Evolutionary conservation across 1,140 invertebrate species (phyloP).

Genomic region (Megalonaias nervosa): DNA sequence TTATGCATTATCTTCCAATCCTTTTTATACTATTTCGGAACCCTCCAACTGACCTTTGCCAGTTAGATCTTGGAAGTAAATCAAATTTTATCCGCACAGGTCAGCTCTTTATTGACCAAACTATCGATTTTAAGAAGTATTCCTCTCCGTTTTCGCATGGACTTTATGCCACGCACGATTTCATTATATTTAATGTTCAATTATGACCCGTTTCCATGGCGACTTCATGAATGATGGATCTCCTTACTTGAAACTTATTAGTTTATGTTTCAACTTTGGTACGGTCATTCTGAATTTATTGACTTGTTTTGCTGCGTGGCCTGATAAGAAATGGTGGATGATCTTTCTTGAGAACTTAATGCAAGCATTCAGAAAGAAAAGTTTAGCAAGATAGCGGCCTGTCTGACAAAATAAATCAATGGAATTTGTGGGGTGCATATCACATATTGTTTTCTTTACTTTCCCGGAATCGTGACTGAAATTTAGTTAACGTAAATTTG

Average conservation of each 20-base stretch:
- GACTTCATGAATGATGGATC: conserved; percentile 33
- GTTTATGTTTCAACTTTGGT: conserved; percentile 30
- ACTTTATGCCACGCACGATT: conserved; percentile 35
- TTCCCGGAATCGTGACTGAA: no score
- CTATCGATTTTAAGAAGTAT: conserved; percentile 21
- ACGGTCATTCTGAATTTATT: conserved; percentile 24
- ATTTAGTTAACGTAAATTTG: no score
- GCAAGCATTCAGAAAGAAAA: no score
- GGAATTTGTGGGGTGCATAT: no score
- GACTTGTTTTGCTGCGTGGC: conserved; percentile 13
- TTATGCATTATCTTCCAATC: not conserved
- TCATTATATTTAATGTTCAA: conserved; percentile 42
- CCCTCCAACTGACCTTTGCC: not conserved
- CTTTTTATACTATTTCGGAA: not conserved
- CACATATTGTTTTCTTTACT: no score
- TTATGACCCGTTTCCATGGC: conserved; percentile 28
- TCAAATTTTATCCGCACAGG: conserved; percentile 1
- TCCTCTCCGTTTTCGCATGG: conserved; percentile 7
- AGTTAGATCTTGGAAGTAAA: conserved; percentile 14
- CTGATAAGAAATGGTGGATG: conserved; percentile 33
- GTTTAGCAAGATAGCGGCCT: no score
- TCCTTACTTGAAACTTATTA: conserved; percentile 37
- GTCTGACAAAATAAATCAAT: no score
- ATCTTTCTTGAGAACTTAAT: conserved; percentile 29
- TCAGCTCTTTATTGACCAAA: conserved; percentile 32